Percentiles rank a stretch among this genome's conserved stretches.
phyloP scores from a whole-genome alignment of 1,140 invertebrate genomes.

The Ericerus pela region DNA sequence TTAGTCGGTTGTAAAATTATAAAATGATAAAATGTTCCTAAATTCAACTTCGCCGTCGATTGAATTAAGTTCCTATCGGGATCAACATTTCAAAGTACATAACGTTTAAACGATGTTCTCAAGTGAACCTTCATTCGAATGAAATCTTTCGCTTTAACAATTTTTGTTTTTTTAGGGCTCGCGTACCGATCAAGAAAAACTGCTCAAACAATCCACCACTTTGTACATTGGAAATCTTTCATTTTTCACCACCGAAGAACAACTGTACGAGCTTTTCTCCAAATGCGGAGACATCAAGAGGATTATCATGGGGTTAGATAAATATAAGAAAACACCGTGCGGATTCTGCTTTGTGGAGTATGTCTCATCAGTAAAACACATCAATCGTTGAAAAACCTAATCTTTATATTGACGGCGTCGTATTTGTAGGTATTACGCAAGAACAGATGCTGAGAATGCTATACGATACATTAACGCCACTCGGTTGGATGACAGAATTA shows the following conservation, averaged over 20 bases:
- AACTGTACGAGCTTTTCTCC: conserved; percentile 94
- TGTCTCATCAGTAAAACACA: conserved; percentile 20
- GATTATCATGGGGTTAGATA: conserved; percentile 96
- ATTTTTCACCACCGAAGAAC: conserved; percentile 97
- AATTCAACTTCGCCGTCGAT: conserved; percentile 26
- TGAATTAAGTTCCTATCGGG: conserved; percentile 80
- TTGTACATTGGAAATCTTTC: conserved; percentile 96
- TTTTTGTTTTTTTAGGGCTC: conserved; percentile 53
- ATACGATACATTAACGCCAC: conserved; percentile 97
- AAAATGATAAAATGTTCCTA: too few species aligned
- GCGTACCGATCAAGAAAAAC: conserved; percentile 75
- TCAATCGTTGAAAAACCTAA: not conserved
- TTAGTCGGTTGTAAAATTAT: too few species aligned
- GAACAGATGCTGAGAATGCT: conserved; percentile 79
- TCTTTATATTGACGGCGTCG: not conserved
- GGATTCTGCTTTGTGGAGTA: conserved; percentile 99
- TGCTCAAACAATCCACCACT: conserved; percentile 59
- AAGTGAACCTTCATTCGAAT: not conserved
- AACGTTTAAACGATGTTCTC: not conserved
- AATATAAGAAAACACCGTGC: conserved; percentile 96
- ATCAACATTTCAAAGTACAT: conserved; percentile 89
- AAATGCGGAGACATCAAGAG: conserved; percentile 90
- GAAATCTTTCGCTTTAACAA: conserved; percentile 5
- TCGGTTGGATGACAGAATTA: conserved; percentile 88
- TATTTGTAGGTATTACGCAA: conserved; percentile 53